Evolutionary conservation across 2,113 vertebrate species (phyloP), one percentile per base, ranked within the genome.

Genomic region (Chlamydotis undulata): DNA sequence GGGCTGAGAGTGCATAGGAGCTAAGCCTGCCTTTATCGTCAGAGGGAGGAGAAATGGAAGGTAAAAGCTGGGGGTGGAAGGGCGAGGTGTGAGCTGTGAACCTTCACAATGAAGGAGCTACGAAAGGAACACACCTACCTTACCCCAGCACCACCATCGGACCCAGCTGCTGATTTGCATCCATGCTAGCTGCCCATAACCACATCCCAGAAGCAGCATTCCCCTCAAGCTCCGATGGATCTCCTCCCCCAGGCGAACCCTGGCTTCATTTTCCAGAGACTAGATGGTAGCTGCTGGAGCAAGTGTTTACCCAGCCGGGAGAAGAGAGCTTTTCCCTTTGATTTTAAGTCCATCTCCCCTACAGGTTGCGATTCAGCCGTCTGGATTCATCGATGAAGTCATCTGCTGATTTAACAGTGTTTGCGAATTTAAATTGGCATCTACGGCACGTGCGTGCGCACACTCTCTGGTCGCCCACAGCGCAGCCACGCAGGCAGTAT

Each of bases 361-460:
- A 4, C 28, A 45, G 41, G 31, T 50, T 47, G 45, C 3, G 1
- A 18, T 70, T 78, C 43, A 60, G 43, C 31, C 0, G 0, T n/a
- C 56, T 56, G 73, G 43, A 56, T 61, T 73, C 65, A 56, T 15
- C 0, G 0, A 28, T 31, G 25, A 84, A 92, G 37, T 74, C 31
- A n/a, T 23, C 50, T 64, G 43, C 53, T 37, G 57, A 26, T 63
- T 43, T 67, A 80, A 63, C 18, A 53, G 61, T 0, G 10, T 55
- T 52, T 57, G 59, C 50, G 73, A 78, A 53, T 49, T 77, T 47
- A n/a, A 55, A 60, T 4, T 13, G 47, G 19, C 35, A 63, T 6
- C 64, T 47, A 57, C 25, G 2, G 71, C 7, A 4, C 73, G 19
- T 0, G 4, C 9, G 1, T 33, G 59, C 8, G 13, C 31, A 9